Evolutionary conservation across 2,888 invertebrate genomes (phyloP).

Genomic region (Temnothorax unifasciatus): DNA sequence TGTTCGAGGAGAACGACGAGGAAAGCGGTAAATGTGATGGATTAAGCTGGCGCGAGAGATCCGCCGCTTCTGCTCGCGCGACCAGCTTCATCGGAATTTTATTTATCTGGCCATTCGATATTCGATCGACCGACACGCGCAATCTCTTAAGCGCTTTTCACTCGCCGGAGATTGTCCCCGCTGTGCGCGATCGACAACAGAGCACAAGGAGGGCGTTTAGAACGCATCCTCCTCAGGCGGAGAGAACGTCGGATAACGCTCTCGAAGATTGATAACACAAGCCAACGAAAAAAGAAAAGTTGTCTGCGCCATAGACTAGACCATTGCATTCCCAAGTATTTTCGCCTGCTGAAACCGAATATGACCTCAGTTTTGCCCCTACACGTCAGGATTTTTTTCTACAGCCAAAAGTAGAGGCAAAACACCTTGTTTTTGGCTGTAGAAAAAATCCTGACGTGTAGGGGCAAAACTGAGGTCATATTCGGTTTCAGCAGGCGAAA

Average conservation of each 20-base stretch:
- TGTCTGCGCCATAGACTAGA: too few species aligned
- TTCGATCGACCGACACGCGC: not conserved
- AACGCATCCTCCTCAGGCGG: not conserved
- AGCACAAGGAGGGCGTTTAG: not conserved
- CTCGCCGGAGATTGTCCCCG: not conserved
- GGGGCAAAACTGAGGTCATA: too few species aligned
- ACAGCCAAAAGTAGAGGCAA: too few species aligned
- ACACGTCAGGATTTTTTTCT: too few species aligned
- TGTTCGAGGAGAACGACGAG: constrained; percentile 75
- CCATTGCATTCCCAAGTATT: too few species aligned
- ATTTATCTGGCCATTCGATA: not conserved
- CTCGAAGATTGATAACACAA: not conserved
- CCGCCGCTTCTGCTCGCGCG: not conserved
- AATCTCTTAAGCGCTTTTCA: constrained; percentile 37
- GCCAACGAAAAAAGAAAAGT: too few species aligned
- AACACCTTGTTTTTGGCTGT: too few species aligned
- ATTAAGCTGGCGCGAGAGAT: constrained; percentile 37
- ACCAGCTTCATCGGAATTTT: constrained; percentile 32
- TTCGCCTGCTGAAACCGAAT: too few species aligned
- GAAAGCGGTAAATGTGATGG: constrained; percentile 65
- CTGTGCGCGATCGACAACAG: not conserved
- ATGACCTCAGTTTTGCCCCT: too few species aligned
- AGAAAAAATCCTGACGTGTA: too few species aligned
- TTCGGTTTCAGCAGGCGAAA: too few species aligned
- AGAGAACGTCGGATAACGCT: not conserved